Base-by-base conservation (phyloP, 2,797 vertebrate genomes). In the Kryptolebias ocellatus region DNA sequence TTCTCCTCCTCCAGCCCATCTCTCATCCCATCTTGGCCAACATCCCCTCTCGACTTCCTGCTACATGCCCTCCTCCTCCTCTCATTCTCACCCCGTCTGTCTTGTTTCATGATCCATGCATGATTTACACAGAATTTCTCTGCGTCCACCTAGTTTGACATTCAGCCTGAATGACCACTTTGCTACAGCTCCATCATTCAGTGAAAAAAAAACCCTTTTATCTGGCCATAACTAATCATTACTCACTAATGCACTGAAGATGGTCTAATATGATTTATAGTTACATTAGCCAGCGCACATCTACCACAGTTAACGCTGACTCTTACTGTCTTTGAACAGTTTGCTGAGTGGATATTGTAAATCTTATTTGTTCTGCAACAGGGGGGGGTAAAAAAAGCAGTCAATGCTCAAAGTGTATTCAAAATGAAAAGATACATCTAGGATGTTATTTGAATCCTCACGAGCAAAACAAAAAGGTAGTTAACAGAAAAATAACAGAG, bases 1-100 rank as follows among this genome's bases (percentile, higher is more conserved):
- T 67, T 81, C 67, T 62, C 39, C 59, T 55, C 55, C 79, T 83
- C 71, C 76, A 18, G 39, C 60, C 67, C 60, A 47, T 34, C 49
- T 60, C 61, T 46, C 29, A 65, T n/a, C n/a, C 70, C 65, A 51
- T 74, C 59, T 74, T 60, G 3, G 16, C 64, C 51, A 60, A 34
- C 8, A 14, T 67, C 20, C 34, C 53, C 6, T 54, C 59, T 72
- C 50, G 71, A 68, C 63, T 81, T 46, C 52, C 68, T 44, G 37
- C 63, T 28, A 29, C 0, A 4, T 31, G 60, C 27, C 46, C 49
- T 60, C 69, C 39, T 42, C 39, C 39, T 42, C 10, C 39, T 20
- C 65, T 45, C 53, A 1, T 28, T 24, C 71, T 68, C 53, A n/a
- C 52, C 66, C 60, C 58, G n/a, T 46, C 44, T 34, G 44, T 58